Base-by-base conservation (phyloP, 53 echinoderm and acorn worm genomes). In the Apostichopus leukothele region DNA sequence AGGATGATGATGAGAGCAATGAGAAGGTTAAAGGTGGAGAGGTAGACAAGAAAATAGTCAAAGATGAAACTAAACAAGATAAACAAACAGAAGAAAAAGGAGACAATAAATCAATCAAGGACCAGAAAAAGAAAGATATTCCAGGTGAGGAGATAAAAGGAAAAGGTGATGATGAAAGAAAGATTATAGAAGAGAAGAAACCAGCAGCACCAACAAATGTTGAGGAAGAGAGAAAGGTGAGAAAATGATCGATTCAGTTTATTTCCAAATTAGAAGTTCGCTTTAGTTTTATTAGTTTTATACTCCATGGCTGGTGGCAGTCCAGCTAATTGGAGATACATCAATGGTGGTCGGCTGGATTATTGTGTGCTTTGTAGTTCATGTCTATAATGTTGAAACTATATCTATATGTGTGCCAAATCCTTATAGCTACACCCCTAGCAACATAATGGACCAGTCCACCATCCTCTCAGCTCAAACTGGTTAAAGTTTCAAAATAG, bases 161-260 rank as follows among this genome's bases (percentile, higher is more conserved):
- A 12, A 25, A 71, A 66, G 86, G 60, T 53, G 84, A 74, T 6
- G 26, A 90, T 22, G 57, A 79, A 53, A 78, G 54, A 80, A 25
- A 81, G 73, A 25, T 13, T 7, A 52, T 14, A 27, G 88, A 80
- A 25, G 75, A 73, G 16, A 84, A 76, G 61, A 84, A 83, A 51
- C 18, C 59, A 39, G 66, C 13, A 54, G 78, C 53, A 18, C 78
- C 27, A 75, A 39, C 39, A 81, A 9, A 54, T 5, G 39, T 16
- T 39, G 89, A 92, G 51, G 88, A 91, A 11, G 84, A 86, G 1
- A 74, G 60, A 54, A 79, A 88, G 51, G 88, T 25, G 6, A 81
- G 83, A 53, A 51, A 66, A 57, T 50, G 39, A 39, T 39, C 39
- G 39, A 39, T 39, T 39, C 39, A 39, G 0, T 39, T 39, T 3